Evolutionary conservation across 2,888 invertebrate genomes (phyloP), one percentile per base, ranked within the genome.

Genomic region (Cheilosia impressa): DNA sequence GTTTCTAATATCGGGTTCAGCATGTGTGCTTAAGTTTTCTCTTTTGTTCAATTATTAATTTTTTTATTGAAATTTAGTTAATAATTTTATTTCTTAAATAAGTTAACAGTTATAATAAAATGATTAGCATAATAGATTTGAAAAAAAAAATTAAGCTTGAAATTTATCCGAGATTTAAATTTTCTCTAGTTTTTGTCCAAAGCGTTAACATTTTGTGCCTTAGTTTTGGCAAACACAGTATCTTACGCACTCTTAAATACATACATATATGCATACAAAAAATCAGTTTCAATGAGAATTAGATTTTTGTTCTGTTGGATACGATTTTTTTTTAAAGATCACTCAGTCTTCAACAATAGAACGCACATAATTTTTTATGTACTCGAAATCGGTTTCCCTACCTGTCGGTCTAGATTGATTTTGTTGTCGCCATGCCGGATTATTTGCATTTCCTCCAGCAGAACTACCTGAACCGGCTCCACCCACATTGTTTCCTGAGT

Each of bases 341-440:
- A 72, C 78, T 87, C 79, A 88, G 87, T 92, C 91, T 90, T 91
- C 91, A 89, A 91, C 91, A 89, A 91, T 92, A 89, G 91, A 92
- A 89, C 91, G 91, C 89, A 91, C 91, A 85, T 89, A 91, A 89
- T 91, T 91, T 88, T 91, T 91, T 89, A 91, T 91, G 89, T 90
- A 91, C 89, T 91, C 92, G 88, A 90, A 92, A 87, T 92, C 92
- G 69, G 90, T 89, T 90, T 90, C 91, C 87, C 91, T 90, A 88
- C 92, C 92, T 77, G 91, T 87, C 77, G 91, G 90, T 72, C 92
- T 90, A 87, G 90, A 88, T 89, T 90, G 91, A 88, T 90, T 90
- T 88, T 90, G 90, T 87, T 89, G 90, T 85, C 91, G 91, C 88
- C 90, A 92, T 88, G 90, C 90, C 57, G 89, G 89, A 65, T 88